These are phyloP conservation scores for Orycteropus afer DNA, from an alignment of 2,113 vertebrate species.

Conservation along the genomic window DNA sequence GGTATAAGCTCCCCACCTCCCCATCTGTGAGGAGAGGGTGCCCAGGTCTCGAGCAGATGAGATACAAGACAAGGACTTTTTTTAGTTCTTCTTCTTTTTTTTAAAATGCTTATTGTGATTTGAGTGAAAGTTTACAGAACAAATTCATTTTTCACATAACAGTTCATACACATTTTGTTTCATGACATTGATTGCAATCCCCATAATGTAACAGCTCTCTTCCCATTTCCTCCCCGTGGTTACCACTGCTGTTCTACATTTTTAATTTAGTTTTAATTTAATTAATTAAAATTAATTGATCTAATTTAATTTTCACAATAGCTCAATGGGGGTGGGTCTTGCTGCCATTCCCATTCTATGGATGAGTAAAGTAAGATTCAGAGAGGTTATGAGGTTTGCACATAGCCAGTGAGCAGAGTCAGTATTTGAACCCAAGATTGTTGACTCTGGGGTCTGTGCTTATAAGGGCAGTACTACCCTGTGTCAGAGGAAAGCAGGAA, in stretches of 20 bases:
- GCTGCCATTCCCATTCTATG: neutral
- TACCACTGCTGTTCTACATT: neutral
- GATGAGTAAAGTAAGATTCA: too few relatives aligned
- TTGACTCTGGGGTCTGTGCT: neutral
- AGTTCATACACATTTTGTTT: too few relatives aligned
- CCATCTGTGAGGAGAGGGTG: neutral
- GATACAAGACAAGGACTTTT: neutral
- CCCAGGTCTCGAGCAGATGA: neutral
- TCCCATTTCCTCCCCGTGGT: too few relatives aligned
- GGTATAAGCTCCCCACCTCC: fast-evolving
- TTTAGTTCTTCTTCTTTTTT: neutral
- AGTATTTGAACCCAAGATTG: neutral
- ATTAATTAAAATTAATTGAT: too few relatives aligned
- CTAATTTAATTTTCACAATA: neutral
- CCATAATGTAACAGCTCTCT: too few relatives aligned
- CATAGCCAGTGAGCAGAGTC: neutral
- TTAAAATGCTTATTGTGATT: too few relatives aligned
- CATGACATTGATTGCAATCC: too few relatives aligned
- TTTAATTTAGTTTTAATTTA: too few relatives aligned
- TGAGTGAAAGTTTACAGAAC: too few relatives aligned
- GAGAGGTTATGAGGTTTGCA: neutral
- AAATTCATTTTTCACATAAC: too few relatives aligned
- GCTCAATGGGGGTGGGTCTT: neutral
- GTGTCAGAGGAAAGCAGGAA: too few relatives aligned
- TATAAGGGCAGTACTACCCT: neutral